Base-by-base conservation (phyloP, 2,113 vertebrate genomes). In the Brienomyrus brachyistius region DNA sequence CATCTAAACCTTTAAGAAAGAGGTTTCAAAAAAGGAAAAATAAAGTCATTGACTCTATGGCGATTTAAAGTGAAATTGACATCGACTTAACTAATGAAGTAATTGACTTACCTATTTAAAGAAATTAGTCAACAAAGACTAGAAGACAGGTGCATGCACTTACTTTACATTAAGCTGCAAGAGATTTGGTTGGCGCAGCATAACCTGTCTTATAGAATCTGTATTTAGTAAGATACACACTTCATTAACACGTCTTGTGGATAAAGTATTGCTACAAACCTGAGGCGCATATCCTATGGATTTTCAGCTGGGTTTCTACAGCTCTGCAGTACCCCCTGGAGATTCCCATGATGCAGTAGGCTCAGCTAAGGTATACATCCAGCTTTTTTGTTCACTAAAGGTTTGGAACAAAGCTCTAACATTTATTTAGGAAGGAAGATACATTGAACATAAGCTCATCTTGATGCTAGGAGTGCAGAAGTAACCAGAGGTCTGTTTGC, bases 181-280 rank as follows among this genome's bases (percentile, higher is more conserved):
- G 92, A 88, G 88, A 91, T 23, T 92, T 89, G 70, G n/a, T 86
- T n/a, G 74, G 66, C 70, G 90, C 74, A 88, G 92, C 89, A 90
- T 87, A 89, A 54, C 89, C 85, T 52, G 56, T 91, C 92, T 90
- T 92, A 90, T 59, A 92, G 91, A 90, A 91, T 90, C 90, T 88
- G 77, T 88, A 91, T 90, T 86, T 82, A 90, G 88, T 52, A 59
- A 90, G 90, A 91, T 90, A 91, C 91, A 91, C 91, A 89, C 35
- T 82, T 54, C 48, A 85, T 90, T 56, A 90, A 91, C 92, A 93
- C 90, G 90, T 92, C 92, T 92, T 88, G 91, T 93, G 89, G 92
- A 93, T 93, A 92, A 93, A 93, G 92, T 90, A 91, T 92, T 92
- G 91, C 93, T 93, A 93, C 93, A 93, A 93, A 93, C 93, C 93